These are phyloP conservation scores for Leptoteleia sp. DNA, from an alignment of 1,140 invertebrate genomes.

Conservation along the genomic window DNA sequence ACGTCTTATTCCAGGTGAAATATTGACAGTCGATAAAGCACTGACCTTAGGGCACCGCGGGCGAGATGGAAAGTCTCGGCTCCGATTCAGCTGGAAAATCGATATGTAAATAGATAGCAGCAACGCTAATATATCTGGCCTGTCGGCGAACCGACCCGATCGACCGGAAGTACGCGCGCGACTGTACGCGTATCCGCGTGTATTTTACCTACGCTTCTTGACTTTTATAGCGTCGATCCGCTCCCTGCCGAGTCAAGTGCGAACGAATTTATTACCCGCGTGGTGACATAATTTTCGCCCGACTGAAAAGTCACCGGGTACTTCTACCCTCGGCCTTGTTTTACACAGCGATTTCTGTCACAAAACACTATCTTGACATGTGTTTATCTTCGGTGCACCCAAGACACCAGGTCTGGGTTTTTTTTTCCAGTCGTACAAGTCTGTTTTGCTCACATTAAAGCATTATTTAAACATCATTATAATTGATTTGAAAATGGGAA, in stretches of 20 bases:
- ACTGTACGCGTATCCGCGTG: slow-evolving; percentile 49
- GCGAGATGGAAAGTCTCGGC: neutral
- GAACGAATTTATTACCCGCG: slow-evolving; percentile 58
- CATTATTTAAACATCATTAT: no score
- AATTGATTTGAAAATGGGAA: no score
- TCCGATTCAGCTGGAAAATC: slow-evolving; percentile 53
- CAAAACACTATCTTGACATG: slow-evolving; percentile 39
- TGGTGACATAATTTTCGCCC: slow-evolving; percentile 60
- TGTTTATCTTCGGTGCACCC: slow-evolving; percentile 36
- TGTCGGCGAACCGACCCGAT: slow-evolving; percentile 62
- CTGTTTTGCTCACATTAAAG: no score
- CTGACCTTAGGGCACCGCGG: slow-evolving; percentile 14
- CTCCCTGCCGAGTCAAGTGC: slow-evolving; percentile 51
- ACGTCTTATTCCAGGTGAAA: slow-evolving; percentile 35
- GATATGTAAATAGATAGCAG: slow-evolving; percentile 60
- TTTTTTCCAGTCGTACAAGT: no score
- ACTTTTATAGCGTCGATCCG: slow-evolving; percentile 58
- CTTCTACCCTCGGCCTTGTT: slow-evolving; percentile 40
- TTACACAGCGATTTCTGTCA: slow-evolving; percentile 29
- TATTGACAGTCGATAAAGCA: slow-evolving; percentile 44
- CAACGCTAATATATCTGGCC: slow-evolving; percentile 52
- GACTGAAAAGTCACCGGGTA: slow-evolving; percentile 40
- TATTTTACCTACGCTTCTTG: slow-evolving; percentile 65
- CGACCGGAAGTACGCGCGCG: slow-evolving; percentile 61
- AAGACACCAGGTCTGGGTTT: no score